phyloP scores from a whole-genome alignment of 1,140 invertebrate species.

The Papilio helenus region DNA sequence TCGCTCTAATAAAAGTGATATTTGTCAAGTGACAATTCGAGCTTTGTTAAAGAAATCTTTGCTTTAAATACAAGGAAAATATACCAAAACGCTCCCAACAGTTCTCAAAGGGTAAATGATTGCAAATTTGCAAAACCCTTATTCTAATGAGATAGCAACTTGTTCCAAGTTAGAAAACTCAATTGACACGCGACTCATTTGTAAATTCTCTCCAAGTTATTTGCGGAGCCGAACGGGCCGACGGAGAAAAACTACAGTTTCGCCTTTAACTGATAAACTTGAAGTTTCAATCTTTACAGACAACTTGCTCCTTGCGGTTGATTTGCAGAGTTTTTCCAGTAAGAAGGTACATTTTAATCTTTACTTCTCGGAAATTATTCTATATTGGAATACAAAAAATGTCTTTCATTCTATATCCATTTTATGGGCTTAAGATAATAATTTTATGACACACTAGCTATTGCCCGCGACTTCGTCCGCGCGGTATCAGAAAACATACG shows the following conservation, averaged over 20 bases:
- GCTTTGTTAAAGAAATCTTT: not conserved
- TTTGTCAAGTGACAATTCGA: not conserved
- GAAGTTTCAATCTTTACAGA: not conserved
- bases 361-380: not conserved
- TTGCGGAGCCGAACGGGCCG: not conserved
- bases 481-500: too few species aligned
- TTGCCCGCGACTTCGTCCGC: too few species aligned
- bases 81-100: not conserved
- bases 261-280: not conserved
- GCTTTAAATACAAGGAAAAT: not conserved
- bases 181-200: constrained; percentile 20
- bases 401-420: not conserved
- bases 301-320: constrained; percentile 1
- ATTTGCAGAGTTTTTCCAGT: not conserved
- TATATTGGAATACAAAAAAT: not conserved
- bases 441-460: too few species aligned
- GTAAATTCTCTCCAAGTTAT: not conserved
- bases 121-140: not conserved
- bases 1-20: constrained; percentile 3
- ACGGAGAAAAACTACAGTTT: not conserved
- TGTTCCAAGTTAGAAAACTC: constrained; percentile 10
- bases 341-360: not conserved
- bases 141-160: constrained; percentile 21
- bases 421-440: too few species aligned
- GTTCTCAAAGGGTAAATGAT: not conserved